A percentile compares a stretch with the other conserved stretches of the same genome.
Conservation (phyloP, 2,797 vertebrate species). For the Gambusia yucatana region DNA sequence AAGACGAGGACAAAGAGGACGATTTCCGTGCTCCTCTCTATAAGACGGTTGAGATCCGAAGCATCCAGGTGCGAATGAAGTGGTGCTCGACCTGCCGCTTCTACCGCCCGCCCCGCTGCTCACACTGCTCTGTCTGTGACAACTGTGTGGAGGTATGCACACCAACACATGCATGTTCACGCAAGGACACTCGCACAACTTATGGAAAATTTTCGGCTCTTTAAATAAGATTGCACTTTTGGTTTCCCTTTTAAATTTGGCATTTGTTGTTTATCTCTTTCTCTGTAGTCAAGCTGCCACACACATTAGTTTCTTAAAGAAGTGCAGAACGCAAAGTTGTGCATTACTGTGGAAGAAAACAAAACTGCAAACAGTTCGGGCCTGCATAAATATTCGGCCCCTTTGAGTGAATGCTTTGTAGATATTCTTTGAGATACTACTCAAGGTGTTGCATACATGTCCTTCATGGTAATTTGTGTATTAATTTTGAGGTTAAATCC, state of each 20-base stretch:
- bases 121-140: conserved; percentile 98
- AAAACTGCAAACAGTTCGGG: not conserved
- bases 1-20: conserved; percentile 98
- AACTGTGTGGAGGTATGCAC: conserved; percentile 94
- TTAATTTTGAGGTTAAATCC: conserved; percentile 10
- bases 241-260: not conserved
- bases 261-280: not conserved
- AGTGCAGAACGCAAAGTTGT: not conserved
- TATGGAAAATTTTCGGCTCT: not conserved
- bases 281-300: not conserved
- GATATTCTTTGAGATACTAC: not conserved
- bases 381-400: not conserved
- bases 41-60: conserved; percentile 97
- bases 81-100: conserved; percentile 99
- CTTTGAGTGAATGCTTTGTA: not conserved
- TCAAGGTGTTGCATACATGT: not conserved
- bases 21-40: conserved; percentile 97
- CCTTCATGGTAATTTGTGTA: not conserved
- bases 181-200: not conserved
- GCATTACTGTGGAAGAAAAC: not conserved
- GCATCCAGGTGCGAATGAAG: conserved; percentile 98
- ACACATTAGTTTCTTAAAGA: not conserved
- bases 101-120: conserved; percentile 96
- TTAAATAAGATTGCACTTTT: not conserved
- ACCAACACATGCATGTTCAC: not conserved